Evolutionary conservation across 2,797 vertebrate genomes (phyloP).

Genomic region (Cyclopterus lumpus): DNA sequence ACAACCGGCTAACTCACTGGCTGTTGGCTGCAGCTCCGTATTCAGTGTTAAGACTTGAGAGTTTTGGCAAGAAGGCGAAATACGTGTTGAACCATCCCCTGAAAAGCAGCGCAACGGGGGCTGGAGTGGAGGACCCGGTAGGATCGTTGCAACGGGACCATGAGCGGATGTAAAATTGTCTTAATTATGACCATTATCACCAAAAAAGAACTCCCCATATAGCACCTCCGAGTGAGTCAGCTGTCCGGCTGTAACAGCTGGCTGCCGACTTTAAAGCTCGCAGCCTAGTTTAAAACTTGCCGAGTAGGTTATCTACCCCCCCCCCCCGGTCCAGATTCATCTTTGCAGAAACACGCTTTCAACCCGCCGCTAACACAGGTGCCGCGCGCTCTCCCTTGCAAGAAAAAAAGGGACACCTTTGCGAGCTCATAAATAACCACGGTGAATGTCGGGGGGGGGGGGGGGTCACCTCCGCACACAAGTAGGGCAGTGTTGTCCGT

Average conservation of each 20-base stretch:
- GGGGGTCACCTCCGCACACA: slow-evolving; percentile 81
- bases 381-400: slow-evolving; percentile 50
- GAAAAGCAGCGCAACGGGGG: background rate
- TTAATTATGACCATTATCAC: background rate
- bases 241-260: background rate
- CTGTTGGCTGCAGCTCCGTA: background rate
- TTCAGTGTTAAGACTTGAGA: background rate
- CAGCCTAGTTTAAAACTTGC: slow-evolving; percentile 53
- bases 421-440: slow-evolving; percentile 82
- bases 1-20: background rate
- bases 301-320: slow-evolving; percentile 31
- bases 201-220: background rate
- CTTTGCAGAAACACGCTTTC: slow-evolving; percentile 46
- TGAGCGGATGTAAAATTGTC: background rate
- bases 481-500: slow-evolving; percentile 73
- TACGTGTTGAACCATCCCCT: background rate
- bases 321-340: slow-evolving; percentile 56
- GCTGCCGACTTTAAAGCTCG: background rate
- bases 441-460: slow-evolving; percentile 67
- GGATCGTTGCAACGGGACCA: background rate
- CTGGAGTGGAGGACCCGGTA: background rate
- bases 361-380: slow-evolving; percentile 72
- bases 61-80: background rate
- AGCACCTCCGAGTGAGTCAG: background rate
- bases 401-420: slow-evolving; percentile 74